Evolutionary conservation across 1,140 invertebrate genomes (phyloP), one percentile per base, ranked within the genome.

Genomic region (Anoplophora glabripennis): DNA sequence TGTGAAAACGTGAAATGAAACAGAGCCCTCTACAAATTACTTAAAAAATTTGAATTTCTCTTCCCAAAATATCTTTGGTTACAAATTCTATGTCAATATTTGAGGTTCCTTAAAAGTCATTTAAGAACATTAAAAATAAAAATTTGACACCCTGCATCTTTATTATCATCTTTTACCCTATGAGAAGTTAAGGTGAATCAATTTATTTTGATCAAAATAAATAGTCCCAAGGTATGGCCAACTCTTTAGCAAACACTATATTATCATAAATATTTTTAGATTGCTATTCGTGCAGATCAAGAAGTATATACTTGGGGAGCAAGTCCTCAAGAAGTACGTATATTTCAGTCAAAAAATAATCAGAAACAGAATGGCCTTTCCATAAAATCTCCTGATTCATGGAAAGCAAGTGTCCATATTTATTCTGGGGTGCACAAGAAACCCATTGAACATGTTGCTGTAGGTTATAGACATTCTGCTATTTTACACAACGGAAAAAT

Each of bases 271-370:
- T 47, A 18, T 65, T 75, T 75, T 9, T 65, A 91, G 89, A 76
- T 91, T 66, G 89, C 86, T 44, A 81, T 91, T 47, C 84, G 83
- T 53, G 74, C 75, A 7, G 79, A 83, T 45, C 86, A 89, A 68
- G 80, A 83, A 68, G 74, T 93, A 10, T 90, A 85, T 65, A 81
- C 81, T 7, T 93, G 89, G 89, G 90, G 90, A 3, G 83, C 84
- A 33, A 90, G 88, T 74, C 90, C 89, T 0, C 87, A 90, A 75
- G 84, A 85, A 58, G 75, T 92, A 9, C 76, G 88, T 40, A 69
- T 89, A 9, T 64, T 68, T 12, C 71, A 74, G 49, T 67, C 72
- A 21, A 71, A 66, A 59, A 63, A 61, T n/a, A 54, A 61, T n/a
- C 61, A 63, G 41, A 69, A 68, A 53, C 67, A 64, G 60, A 72